phyloP scores from a whole-genome alignment of 2,797 vertebrate genomes.

The Coendou prehensilis region DNA sequence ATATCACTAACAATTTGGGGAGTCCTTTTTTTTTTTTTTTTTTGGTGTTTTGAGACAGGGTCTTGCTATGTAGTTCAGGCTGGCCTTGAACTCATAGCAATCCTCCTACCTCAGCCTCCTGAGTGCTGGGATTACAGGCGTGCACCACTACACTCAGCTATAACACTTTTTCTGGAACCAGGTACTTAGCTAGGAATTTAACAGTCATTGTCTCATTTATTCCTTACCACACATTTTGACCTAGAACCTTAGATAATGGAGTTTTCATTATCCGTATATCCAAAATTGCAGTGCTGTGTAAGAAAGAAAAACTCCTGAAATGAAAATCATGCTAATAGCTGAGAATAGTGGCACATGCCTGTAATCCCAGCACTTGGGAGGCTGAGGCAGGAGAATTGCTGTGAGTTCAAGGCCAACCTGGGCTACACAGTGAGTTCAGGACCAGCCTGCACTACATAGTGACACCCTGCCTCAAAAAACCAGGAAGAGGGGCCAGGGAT shows the following conservation, averaged over 20 bases:
- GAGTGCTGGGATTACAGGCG: neutral
- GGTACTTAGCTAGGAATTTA: neutral
- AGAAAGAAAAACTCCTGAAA: slow-evolving; percentile 42
- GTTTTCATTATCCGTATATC: slow-evolving; percentile 30
- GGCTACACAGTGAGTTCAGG: neutral
- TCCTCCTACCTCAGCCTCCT: neutral
- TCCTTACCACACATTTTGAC: slow-evolving; percentile 15
- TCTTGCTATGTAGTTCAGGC: neutral
- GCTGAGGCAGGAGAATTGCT: neutral
- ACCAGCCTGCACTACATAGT: no score
- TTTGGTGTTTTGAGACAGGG: neutral
- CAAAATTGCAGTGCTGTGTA: neutral
- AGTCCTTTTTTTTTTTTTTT: neutral
- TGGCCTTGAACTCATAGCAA: neutral
- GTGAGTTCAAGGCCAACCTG: neutral
- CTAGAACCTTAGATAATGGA: neutral
- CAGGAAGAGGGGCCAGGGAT: no score
- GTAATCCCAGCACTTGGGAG: neutral
- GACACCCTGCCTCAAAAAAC: neutral
- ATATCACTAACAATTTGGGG: neutral
- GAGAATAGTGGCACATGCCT: no score
- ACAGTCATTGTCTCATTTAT: slow-evolving; percentile 15
- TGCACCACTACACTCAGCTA: neutral
- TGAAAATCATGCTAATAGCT: slow-evolving; percentile 33
- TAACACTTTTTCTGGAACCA: neutral